Conservation (phyloP, 2,113 vertebrate species). For the Fulmarus glacialis region DNA sequence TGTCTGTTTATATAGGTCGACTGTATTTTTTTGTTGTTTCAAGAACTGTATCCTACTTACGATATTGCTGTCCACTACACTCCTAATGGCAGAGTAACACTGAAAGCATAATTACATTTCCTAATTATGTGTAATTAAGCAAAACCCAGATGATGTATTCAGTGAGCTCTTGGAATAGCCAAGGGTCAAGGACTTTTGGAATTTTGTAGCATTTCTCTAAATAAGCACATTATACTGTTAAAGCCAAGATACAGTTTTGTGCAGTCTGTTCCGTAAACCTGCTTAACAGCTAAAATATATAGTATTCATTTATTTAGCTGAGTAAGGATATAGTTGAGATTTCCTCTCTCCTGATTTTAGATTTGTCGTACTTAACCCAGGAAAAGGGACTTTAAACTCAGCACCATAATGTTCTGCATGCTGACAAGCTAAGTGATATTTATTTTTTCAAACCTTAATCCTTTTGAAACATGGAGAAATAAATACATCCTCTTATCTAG, state of each 20-base stretch:
- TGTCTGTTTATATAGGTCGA: slow-evolving; percentile 30
- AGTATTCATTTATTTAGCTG: slow-evolving; percentile 76
- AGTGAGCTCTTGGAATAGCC: slow-evolving; percentile 71
- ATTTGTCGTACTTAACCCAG: slow-evolving; percentile 71
- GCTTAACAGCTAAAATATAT: slow-evolving; percentile 70
- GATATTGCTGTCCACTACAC: slow-evolving; percentile 68
- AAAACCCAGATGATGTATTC: slow-evolving; percentile 82
- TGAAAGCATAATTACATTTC: slow-evolving; percentile 79
- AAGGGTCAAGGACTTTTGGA: slow-evolving; percentile 80
- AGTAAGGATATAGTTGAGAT: slow-evolving; percentile 71
- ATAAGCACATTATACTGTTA: slow-evolving; percentile 70
- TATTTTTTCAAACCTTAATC: slow-evolving; percentile 84
- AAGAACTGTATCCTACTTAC: background rate
- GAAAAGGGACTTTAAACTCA: slow-evolving; percentile 72
- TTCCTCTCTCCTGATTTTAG: slow-evolving; percentile 43
- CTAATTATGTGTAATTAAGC: slow-evolving; percentile 85
- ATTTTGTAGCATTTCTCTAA: slow-evolving; percentile 74
- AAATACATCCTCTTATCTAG: slow-evolving; percentile 86
- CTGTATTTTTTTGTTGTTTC: slow-evolving; percentile 54
- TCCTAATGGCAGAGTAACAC: slow-evolving; percentile 67
- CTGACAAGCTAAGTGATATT: slow-evolving; percentile 84
- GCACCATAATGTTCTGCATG: slow-evolving; percentile 76
- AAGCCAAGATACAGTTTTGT: slow-evolving; percentile 58
- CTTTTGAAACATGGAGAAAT: slow-evolving; percentile 86
- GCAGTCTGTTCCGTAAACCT: slow-evolving; percentile 63